phyloP scores from a whole-genome alignment of 1,140 invertebrate genomes.

The Scaptomyza hsui region DNA sequence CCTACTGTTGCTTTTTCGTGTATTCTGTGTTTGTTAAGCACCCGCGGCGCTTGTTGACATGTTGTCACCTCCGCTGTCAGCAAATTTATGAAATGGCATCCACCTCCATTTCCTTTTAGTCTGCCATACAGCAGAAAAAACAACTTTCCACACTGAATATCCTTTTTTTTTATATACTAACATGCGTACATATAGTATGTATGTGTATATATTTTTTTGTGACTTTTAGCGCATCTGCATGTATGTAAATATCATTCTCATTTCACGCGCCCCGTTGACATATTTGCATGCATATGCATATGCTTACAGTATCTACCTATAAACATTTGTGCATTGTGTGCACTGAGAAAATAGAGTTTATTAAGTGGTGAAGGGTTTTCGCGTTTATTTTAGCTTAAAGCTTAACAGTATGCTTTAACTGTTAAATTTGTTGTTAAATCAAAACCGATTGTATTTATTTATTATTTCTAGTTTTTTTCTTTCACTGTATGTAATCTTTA shows the following conservation, averaged over 20 bases:
- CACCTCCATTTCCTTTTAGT: slow-evolving; percentile 12
- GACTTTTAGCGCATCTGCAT: slow-evolving; percentile 54
- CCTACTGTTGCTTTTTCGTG: background rate
- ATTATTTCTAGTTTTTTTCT: too few relatives aligned
- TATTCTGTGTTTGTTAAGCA: slow-evolving; percentile 32
- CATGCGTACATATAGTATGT: background rate
- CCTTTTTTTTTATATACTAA: background rate
- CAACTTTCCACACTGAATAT: slow-evolving; percentile 6
- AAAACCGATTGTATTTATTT: too few relatives aligned
- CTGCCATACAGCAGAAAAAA: background rate
- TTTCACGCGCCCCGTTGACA: slow-evolving; percentile 57
- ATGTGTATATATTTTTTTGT: slow-evolving; percentile 37
- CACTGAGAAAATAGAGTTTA: slow-evolving; percentile 21
- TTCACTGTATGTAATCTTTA: slow-evolving; percentile 1
- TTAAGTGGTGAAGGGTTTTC: too few relatives aligned
- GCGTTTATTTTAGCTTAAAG: too few relatives aligned
- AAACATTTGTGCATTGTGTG: background rate
- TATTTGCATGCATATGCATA: slow-evolving; percentile 59
- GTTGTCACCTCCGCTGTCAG: slow-evolving; percentile 77
- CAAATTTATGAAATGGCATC: slow-evolving; percentile 67
- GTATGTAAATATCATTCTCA: slow-evolving; percentile 73
- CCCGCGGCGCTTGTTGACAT: slow-evolving; percentile 78
- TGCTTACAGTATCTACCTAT: slow-evolving; percentile 7
- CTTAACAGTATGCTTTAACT: too few relatives aligned
- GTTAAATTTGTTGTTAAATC: too few relatives aligned